phyloP scores from a whole-genome alignment of 64 coral and sea anemone genomes.

The Actinia equina region DNA sequence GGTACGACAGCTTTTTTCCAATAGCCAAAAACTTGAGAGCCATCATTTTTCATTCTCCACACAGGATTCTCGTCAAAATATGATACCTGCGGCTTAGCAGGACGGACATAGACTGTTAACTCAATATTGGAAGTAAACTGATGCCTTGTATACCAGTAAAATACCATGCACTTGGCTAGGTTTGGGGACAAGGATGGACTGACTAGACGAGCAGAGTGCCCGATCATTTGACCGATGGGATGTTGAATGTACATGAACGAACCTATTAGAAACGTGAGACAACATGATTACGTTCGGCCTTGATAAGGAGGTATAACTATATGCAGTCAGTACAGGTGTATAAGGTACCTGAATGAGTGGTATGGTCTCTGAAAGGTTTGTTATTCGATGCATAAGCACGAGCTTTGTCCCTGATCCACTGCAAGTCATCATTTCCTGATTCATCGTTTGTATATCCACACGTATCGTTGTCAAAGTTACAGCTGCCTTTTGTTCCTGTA shows the following conservation, averaged over 20 bases:
- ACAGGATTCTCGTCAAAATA: background rate
- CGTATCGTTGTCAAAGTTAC: constrained; percentile 12
- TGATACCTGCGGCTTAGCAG: background rate
- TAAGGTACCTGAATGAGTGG: background rate
- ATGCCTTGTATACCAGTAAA: background rate
- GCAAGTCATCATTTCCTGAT: background rate
- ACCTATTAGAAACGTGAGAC: background rate
- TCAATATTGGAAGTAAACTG: background rate
- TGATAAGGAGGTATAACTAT: background rate
- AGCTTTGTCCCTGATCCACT: background rate
- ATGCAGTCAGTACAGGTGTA: background rate
- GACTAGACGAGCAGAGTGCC: background rate
- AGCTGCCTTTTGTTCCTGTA: background rate
- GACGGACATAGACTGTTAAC: background rate
- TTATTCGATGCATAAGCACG: background rate
- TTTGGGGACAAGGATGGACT: background rate
- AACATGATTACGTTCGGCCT: background rate
- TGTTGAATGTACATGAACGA: background rate
- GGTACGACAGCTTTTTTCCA: constrained; percentile 11
- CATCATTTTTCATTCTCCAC: background rate
- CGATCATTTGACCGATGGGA: background rate
- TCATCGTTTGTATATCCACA: constrained; percentile 17
- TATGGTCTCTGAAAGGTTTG: constrained; percentile 12
- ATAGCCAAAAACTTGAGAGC: background rate
- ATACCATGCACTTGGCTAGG: background rate